These are phyloP conservation scores for Acrobeloides nanus DNA, from an alignment of 2,888 invertebrate genomes.

Conservation along the genomic window DNA sequence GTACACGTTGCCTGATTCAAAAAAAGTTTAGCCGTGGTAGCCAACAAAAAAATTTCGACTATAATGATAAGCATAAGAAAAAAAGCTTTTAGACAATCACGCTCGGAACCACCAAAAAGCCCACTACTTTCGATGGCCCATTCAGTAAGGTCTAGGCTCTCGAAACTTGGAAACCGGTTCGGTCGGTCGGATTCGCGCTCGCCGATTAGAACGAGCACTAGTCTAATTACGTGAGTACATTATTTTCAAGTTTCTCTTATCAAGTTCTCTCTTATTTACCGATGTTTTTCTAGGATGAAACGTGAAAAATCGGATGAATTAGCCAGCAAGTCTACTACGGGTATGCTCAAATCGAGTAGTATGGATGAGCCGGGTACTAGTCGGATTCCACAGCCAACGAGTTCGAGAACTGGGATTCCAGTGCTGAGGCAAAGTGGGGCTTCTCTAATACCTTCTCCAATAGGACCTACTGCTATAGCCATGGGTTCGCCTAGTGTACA, in stretches of 20 bases:
- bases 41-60: not conserved
- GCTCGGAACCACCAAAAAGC: conserved; percentile 33
- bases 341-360: conserved; percentile 15
- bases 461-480: too few relatives aligned
- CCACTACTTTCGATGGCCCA: conserved; percentile 50
- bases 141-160: conserved; percentile 32
- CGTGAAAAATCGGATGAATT: conserved; percentile 14
- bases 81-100: conserved; percentile 13
- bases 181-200: conserved; percentile 18
- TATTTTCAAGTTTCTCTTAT: conserved; percentile 11
- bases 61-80: not conserved
- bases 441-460: too few relatives aligned
- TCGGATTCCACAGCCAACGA: not conserved
- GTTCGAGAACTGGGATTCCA: too few relatives aligned
- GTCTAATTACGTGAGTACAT: conserved; percentile 22
- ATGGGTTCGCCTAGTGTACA: too few relatives aligned
- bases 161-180: conserved; percentile 27
- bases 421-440: too few relatives aligned
- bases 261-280: not conserved
- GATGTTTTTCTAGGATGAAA: conserved; percentile 12
- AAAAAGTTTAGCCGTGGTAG: too few relatives aligned
- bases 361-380: conserved; percentile 9
- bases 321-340: conserved; percentile 6
- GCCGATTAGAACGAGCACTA: conserved; percentile 19
- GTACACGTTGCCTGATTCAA: too few relatives aligned